Percentiles rank a stretch among this genome's conserved stretches.
These are phyloP conservation scores for Eulimnadia texana DNA, from an alignment of 1,140 invertebrate species.

Conservation along the genomic window DNA sequence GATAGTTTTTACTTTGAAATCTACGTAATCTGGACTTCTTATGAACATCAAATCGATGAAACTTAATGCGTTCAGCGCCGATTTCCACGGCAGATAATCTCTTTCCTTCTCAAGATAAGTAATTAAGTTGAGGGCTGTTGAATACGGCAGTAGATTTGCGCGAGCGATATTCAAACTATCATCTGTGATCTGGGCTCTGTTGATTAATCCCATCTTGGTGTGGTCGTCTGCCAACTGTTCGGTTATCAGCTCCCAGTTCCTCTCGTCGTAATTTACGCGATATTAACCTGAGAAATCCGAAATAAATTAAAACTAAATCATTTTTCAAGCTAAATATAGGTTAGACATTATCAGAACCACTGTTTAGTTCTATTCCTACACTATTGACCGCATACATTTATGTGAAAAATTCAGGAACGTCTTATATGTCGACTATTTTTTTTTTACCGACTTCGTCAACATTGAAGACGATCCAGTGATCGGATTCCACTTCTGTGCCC, in stretches of 20 bases:
- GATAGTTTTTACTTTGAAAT: conserved; percentile 20
- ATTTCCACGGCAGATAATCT: conserved; percentile 47
- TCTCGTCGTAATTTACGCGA: conserved; percentile 38
- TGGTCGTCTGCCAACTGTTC: conserved; percentile 26
- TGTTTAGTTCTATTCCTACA: too few species aligned
- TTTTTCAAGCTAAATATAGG: too few species aligned
- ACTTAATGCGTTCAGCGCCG: conserved; percentile 39
- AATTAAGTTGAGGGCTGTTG: conserved; percentile 38
- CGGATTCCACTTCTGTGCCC: conserved; percentile 17
- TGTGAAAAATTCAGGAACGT: too few species aligned
- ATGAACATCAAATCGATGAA: conserved; percentile 31
- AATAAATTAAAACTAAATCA: too few species aligned
- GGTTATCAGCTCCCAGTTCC: conserved; percentile 34
- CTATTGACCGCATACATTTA: too few species aligned
- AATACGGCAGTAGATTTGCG: conserved; percentile 28
- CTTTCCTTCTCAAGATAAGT: conserved; percentile 43
- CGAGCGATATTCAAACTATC: conserved; percentile 41
- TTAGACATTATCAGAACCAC: too few species aligned
- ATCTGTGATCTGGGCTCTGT: conserved; percentile 43
- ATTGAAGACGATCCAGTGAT: conserved; percentile 14
- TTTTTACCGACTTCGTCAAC: conserved; percentile 14
- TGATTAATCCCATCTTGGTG: conserved; percentile 31
- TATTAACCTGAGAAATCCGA: conserved; percentile 33
- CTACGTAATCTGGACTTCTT: conserved; percentile 9
- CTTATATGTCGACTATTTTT: too few species aligned